phyloP scores from a whole-genome alignment of 2,113 vertebrate species.

The Sinosuthora webbiana region DNA sequence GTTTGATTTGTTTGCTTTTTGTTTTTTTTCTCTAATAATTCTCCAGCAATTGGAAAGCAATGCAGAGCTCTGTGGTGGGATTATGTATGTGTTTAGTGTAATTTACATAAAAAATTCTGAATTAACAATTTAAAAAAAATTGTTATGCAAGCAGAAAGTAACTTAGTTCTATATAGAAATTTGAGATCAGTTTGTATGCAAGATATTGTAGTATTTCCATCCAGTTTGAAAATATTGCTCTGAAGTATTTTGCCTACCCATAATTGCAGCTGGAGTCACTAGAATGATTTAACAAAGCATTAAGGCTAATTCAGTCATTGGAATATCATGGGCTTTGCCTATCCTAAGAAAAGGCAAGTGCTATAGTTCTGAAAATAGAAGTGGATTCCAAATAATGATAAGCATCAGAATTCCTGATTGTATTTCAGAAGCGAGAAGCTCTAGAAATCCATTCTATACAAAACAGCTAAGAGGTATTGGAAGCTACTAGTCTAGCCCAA shows the following conservation, averaged over 20 bases:
- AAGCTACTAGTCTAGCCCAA: not conserved
- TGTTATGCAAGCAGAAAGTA: not conserved
- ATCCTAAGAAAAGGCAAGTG: not conserved
- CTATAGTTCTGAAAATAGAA: not conserved
- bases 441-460: not conserved
- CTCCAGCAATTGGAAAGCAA: not conserved
- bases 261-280: not conserved
- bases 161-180: not conserved
- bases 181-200: not conserved
- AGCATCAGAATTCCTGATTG: not conserved
- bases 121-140: not conserved
- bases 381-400: not conserved
- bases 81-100: not conserved
- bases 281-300: not conserved
- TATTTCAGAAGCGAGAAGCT: not conserved
- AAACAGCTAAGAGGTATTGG: not conserved
- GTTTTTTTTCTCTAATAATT: not conserved
- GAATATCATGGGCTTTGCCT: not conserved
- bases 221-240: not conserved
- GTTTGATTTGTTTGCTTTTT: not conserved
- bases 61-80: not conserved
- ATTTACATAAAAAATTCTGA: not conserved
- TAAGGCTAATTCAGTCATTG: not conserved
- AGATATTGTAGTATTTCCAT: not conserved
- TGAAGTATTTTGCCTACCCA: not conserved